Base-by-base conservation (phyloP, 2,888 invertebrate genomes). In the Lasioglossum vierecki region DNA sequence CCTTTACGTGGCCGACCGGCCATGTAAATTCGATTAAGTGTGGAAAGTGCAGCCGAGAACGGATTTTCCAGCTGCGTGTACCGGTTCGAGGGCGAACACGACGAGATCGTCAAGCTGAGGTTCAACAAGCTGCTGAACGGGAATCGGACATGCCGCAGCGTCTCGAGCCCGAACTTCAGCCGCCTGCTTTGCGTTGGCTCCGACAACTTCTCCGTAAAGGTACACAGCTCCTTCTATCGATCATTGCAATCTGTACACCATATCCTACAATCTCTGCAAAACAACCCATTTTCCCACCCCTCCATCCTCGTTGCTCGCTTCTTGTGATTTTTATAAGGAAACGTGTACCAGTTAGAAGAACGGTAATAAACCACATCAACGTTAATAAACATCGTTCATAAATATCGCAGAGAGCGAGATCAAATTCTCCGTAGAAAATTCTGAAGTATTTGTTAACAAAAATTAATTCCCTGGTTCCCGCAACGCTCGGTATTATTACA, bases 21-120 rank as follows among this genome's bases (percentile, higher is more conserved):
- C 89, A 83, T 90, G 85, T 80, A 90, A 71, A 89, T 88, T 86
- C 90, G 87, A 90, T 90, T 85, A 87, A 88, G 83, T 80, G 68
- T 76, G 83, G 83, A 87, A 88, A 90, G 90, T 90, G 89, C 87
- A 91, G 85, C 70, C 83, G 70, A 71, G 78, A 87, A 88, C 82
- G 89, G 87, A 85, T 91, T 86, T 92, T 91, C 76, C 96, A 97
- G 97, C 92, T 99, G 99, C 95, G 96, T 97, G 72, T 98, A 98
- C 95, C 97, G 98, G 73, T 98, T 98, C 93, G 98, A 98, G 95
- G 98, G 97, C 0, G 97, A 97, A 92, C 97, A 97, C 77, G 98
- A 98, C 74, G 98, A 98, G 94, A 96, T 97, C 74, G 96, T 98
- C 74, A 96, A 97, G 85, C 96, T 98, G 75, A 97, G 97, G 79